Percentiles rank a stretch among this genome's conserved stretches.
Conservation (phyloP, 2,797 vertebrate species). For the Anableps anableps region DNA sequence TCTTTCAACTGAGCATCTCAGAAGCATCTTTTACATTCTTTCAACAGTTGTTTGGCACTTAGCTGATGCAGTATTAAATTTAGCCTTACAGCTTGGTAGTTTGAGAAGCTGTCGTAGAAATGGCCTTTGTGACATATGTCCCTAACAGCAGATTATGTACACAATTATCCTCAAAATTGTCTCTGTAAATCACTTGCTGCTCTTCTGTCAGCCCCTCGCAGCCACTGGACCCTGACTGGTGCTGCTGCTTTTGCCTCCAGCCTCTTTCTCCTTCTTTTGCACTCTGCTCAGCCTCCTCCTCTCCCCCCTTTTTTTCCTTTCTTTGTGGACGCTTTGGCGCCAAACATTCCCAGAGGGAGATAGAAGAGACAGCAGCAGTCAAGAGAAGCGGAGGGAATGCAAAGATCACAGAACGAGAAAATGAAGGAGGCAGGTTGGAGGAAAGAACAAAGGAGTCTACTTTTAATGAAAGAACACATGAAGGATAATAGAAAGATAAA, state of each 20-base stretch:
- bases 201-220: slow-evolving; percentile 48
- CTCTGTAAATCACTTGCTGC: slow-evolving; percentile 69
- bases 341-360: slow-evolving; percentile 53
- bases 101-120: slow-evolving; percentile 38
- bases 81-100: slow-evolving; percentile 27
- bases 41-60: slow-evolving; percentile 18
- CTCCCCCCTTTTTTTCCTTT: slow-evolving; percentile 11
- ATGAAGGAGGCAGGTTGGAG: background rate
- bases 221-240: slow-evolving; percentile 46
- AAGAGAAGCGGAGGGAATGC: slow-evolving; percentile 42
- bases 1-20: slow-evolving; percentile 10
- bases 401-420: slow-evolving; percentile 43
- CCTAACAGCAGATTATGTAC: slow-evolving; percentile 60
- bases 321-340: slow-evolving; percentile 43
- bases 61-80: slow-evolving; percentile 33
- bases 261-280: slow-evolving; percentile 27
- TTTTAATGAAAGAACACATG: slow-evolving; percentile 33
- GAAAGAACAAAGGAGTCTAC: slow-evolving; percentile 31
- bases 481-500: slow-evolving; percentile 15
- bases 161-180: slow-evolving; percentile 74
- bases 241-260: slow-evolving; percentile 14
- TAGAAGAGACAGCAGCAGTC: slow-evolving; percentile 36
- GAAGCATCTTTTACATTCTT: slow-evolving; percentile 12
- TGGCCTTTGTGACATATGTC: slow-evolving; percentile 45
- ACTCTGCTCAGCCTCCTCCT: slow-evolving; percentile 9